A percentile compares a stretch with the other conserved stretches of the same genome.
These are phyloP conservation scores for Triplophysa yarkandensis DNA, from an alignment of 2,797 vertebrate species.

Conservation along the genomic window DNA sequence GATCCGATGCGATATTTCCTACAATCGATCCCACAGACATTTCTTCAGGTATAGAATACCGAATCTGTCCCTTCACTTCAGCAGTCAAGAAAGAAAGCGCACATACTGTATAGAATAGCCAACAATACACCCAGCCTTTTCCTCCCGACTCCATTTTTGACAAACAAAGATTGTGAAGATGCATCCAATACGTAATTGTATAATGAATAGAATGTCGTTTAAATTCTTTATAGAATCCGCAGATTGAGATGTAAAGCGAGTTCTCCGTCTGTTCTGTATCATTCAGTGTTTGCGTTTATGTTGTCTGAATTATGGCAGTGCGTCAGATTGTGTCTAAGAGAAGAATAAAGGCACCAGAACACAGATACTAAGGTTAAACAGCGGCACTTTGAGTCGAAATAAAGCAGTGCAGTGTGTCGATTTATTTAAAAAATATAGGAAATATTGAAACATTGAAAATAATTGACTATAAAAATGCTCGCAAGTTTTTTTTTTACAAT, in stretches of 20 bases:
- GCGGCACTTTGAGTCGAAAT: slow-evolving; percentile 63
- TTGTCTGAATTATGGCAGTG: neutral
- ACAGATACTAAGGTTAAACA: slow-evolving; percentile 57
- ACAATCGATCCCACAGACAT: slow-evolving; percentile 63
- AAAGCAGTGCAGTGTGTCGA: slow-evolving; percentile 21
- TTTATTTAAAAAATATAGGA: too few species aligned
- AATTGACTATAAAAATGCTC: too few species aligned
- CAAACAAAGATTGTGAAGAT: slow-evolving; percentile 9
- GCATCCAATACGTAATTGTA: neutral
- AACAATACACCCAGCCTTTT: slow-evolving; percentile 7
- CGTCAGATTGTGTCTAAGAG: neutral
- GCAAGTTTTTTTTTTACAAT: too few species aligned
- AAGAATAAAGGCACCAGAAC: neutral
- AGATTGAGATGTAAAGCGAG: neutral
- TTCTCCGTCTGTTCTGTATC: neutral
- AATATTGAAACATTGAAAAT: too few species aligned
- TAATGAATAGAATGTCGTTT: too few species aligned
- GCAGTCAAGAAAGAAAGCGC: neutral
- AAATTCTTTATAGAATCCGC: neutral
- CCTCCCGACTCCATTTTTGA: slow-evolving; percentile 26
- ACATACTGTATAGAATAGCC: slow-evolving; percentile 5
- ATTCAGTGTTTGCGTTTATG: neutral
- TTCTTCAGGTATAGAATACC: slow-evolving; percentile 64
- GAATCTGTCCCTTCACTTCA: slow-evolving; percentile 52
- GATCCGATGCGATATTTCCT: slow-evolving; percentile 62